Base-by-base conservation (phyloP, 2,113 vertebrate genomes). In the Steatornis caripensis region DNA sequence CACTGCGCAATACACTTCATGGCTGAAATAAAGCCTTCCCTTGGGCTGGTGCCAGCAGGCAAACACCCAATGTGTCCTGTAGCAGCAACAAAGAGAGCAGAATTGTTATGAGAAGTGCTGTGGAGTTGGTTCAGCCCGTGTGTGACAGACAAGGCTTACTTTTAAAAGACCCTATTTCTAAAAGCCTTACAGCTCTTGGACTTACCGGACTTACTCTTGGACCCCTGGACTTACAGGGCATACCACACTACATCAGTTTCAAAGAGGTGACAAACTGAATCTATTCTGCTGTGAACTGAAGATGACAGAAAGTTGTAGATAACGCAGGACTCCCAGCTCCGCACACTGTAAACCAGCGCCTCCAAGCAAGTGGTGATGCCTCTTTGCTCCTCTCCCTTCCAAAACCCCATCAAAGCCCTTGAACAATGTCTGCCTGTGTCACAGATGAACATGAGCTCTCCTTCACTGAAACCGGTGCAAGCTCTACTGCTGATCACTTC, bases 101-200 rank as follows among this genome's bases (percentile, higher is more conserved):
- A 81, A 86, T 15, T 11, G 11, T 69, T 48, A 36, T 1, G 24
- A 85, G 55, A 84, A 69, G 29, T 43, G 49, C 51, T 46, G 5
- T 1, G 2, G 58, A 66, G 36, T 70, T 48, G 64, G 60, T 8
- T 49, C 3, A 2, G 36, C 46, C 51, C 3, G 6, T 0, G 0
- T 46, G 39, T 55, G 64, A 61, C 16, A 84, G 64, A 79, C 20
- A 76, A 75, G 48, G 27, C 26, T 81, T 55, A 15, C 15, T 87
- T 21, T 62, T 92, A 78, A 80, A 93, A 88, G 51, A 45, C 18
- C 9, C 3, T 66, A 7, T 66, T 70, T 90, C 34, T 34, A 94
- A 93, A 15, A 89, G 30, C 30, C 36, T 78, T 91, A 89, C n/a
- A n/a, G n/a, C n/a, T n/a, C n/a, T n/a, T n/a, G n/a, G n/a, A n/a